These are phyloP conservation scores for Drosophila birchii DNA, from an alignment of 2,888 invertebrate species.

Conservation along the genomic window DNA sequence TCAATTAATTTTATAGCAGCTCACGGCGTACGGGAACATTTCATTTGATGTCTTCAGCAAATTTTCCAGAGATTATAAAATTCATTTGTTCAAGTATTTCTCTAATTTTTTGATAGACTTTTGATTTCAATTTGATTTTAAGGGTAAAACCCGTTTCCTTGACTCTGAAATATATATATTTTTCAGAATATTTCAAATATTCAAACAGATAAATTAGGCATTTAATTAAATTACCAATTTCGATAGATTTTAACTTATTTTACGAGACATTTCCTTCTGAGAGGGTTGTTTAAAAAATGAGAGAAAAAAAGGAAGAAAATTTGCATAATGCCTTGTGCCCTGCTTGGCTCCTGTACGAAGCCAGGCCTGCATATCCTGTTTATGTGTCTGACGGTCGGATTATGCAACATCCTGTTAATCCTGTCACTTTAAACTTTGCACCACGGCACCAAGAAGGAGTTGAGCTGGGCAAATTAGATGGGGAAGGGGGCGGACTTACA, in stretches of 20 bases:
- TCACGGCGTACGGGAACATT: conserved; percentile 48
- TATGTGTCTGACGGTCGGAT: conserved; percentile 73
- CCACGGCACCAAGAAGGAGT: conserved; percentile 49
- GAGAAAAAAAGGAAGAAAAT: conserved; percentile 5
- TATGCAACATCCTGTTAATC: conserved; percentile 83
- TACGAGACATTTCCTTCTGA: not conserved
- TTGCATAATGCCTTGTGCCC: conserved; percentile 56
- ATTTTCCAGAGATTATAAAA: conserved; percentile 51
- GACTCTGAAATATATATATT: not conserved
- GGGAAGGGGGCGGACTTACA: conserved; percentile 30
- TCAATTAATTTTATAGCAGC: conserved; percentile 45
- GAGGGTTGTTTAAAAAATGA: conserved; percentile 45
- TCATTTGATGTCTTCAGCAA: conserved; percentile 63
- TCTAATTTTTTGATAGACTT: conserved; percentile 15
- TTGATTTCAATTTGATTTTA: conserved; percentile 22
- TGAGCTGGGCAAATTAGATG: conserved; percentile 70
- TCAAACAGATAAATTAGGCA: not conserved
- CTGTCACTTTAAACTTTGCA: conserved; percentile 79
- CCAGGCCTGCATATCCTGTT: conserved; percentile 67
- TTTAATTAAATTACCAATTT: not conserved
- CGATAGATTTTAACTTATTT: not conserved
- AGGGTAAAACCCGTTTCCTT: conserved; percentile 9
- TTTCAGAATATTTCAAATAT: not conserved
- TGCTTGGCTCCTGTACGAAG: conserved; percentile 38
- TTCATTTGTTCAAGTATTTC: conserved; percentile 46